phyloP scores from a whole-genome alignment of 2,888 invertebrate genomes.

The Plagiodera versicolora region DNA sequence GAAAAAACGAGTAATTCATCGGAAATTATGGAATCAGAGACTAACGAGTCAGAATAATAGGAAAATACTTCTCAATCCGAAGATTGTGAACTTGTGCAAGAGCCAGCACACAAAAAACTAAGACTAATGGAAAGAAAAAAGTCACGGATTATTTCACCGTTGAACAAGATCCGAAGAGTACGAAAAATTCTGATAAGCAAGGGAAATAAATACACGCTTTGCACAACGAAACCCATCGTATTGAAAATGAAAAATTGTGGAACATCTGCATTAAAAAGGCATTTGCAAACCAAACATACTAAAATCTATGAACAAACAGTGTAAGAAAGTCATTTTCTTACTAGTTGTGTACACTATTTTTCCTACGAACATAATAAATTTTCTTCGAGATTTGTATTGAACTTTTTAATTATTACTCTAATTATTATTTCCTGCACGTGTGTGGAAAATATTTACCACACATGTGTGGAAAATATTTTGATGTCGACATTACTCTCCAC shows the following conservation, averaged over 20 bases:
- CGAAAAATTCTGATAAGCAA: too few species aligned
- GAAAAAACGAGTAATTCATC: constrained; percentile 2
- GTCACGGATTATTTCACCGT: too few species aligned
- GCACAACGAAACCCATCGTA: constrained; percentile 31
- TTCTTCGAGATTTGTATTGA: constrained; percentile 9
- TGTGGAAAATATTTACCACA: neutral
- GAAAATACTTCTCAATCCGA: constrained; percentile 4
- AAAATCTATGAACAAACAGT: neutral
- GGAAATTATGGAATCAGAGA: neutral
- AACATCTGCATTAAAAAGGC: too few species aligned
- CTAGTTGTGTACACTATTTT: constrained; percentile 6
- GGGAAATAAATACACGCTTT: neutral
- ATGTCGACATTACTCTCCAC: constrained; percentile 1
- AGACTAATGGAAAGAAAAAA: too few species aligned
- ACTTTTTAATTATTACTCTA: neutral
- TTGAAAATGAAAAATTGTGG: too few species aligned
- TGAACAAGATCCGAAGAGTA: too few species aligned
- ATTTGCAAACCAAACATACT: too few species aligned
- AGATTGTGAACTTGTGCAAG: constrained; percentile 5
- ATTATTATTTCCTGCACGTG: constrained; percentile 9
- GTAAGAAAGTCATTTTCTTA: constrained; percentile 1
- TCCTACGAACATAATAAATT: constrained; percentile 8
- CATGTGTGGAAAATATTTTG: constrained; percentile 1
- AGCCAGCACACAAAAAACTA: constrained; percentile 3
- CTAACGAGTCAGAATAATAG: constrained; percentile 7